These are phyloP conservation scores for Telenomus remus DNA, from an alignment of 1,140 invertebrate species.

Conservation along the genomic window DNA sequence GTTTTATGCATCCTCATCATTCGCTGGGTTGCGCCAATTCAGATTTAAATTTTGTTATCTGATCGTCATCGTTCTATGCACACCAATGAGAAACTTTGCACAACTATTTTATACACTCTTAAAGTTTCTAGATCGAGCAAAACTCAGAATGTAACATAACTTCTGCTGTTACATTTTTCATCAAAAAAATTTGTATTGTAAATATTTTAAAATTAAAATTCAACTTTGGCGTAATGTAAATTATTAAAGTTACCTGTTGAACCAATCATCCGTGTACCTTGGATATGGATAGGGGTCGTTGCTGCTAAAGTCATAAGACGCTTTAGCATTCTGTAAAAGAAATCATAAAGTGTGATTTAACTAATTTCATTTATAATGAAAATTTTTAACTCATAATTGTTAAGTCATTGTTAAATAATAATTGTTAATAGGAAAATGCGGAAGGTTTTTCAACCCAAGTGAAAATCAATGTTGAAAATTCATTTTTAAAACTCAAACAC, in stretches of 20 bases:
- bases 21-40: not conserved
- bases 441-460: too few relatives aligned
- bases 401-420: too few relatives aligned
- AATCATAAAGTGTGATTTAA: not conserved
- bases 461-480: too few relatives aligned
- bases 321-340: constrained; percentile 88
- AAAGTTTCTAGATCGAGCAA: too few relatives aligned
- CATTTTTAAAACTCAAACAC: too few relatives aligned
- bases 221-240: not conserved
- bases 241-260: constrained; percentile 87
- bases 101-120: too few relatives aligned
- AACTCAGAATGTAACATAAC: too few relatives aligned
- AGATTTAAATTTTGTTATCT: constrained; percentile 4
- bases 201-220: not conserved
- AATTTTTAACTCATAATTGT: constrained; percentile 7
- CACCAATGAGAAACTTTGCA: too few relatives aligned
- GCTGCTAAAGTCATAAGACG: constrained; percentile 98
- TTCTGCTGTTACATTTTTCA: not conserved
- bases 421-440: too few relatives aligned
- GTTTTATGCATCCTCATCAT: constrained; percentile 1
- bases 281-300: constrained; percentile 98
- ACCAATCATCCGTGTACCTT: constrained; percentile 98
- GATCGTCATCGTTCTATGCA: not conserved
- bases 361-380: constrained; percentile 5
- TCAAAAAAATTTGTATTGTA: not conserved